Base-by-base conservation (phyloP, 2,797 vertebrate genomes). In the Eulemur coronatus region DNA sequence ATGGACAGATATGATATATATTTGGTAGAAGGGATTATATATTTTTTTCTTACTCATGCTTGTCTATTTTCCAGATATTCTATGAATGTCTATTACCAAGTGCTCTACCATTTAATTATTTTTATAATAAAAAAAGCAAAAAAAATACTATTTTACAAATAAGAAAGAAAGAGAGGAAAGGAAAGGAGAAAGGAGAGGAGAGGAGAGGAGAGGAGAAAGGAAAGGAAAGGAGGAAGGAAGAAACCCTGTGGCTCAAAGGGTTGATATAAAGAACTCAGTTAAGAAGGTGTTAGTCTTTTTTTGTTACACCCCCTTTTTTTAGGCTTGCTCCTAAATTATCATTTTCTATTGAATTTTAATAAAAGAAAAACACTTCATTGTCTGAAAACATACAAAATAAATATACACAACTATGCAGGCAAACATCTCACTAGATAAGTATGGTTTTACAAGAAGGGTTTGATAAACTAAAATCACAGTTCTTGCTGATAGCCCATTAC, bases 341-440 rank as follows among this genome's bases (percentile, higher is more conserved):
- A 84, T 79, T 84, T 91, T 78, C 43, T 46, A 94, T 6, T 15
- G n/a, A 84, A 94, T 28, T 84, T 92, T 59, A 81, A 52, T 73
- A 24, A 41, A 2, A 12, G 6, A 5, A 18, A 33, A 41, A 79
- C 9, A 61, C 6, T n/a, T 52, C 46, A 8, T 84, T 79, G 35
- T 33, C 41, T 52, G 28, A 75, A 92, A 81, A 92, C 5, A 80
- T 12, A 79, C 43, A 61, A 69, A 89, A 50, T 87, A 92, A 86
- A 65, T 41, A 84, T n/a, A 75, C 17, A 88, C 84, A 84, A 73
- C 30, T 48, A 87, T 4, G 1, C 46, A 73, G 78, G 46, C 52
- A 65, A 28, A 78, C n/a, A 59, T 35, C 38, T 72, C 55, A 57
- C 43, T 46, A 50, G 24, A 4, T 50, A 94, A 72, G 6, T 50